Evolutionary conservation across 2,113 vertebrate species (phyloP).

Genomic region (Redunca redunca): DNA sequence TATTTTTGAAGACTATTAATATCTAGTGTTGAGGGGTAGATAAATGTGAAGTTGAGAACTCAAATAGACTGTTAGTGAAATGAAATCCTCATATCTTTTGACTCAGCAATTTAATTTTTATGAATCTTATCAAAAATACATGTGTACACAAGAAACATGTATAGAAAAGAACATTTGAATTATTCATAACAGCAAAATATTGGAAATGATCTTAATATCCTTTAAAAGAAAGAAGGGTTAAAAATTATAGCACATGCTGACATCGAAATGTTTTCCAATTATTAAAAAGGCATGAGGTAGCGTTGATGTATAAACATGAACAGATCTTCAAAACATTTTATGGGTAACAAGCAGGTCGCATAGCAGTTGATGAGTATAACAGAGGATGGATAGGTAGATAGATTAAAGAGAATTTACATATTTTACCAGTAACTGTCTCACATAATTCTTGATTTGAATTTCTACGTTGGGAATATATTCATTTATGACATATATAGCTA

Average conservation of each 20-base stretch:
- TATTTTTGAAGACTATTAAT: background rate
- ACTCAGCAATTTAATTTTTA: background rate
- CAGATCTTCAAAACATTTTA: background rate
- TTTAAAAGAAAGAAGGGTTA: background rate
- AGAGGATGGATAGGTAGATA: background rate
- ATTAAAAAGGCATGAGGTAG: background rate
- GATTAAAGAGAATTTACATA: background rate
- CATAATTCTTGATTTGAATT: slow-evolving; percentile 22
- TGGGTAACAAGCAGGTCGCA: background rate
- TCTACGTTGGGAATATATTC: slow-evolving; percentile 11
- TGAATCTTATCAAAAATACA: background rate
- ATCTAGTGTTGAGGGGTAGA: background rate
- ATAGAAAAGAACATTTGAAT: background rate
- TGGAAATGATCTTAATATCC: background rate
- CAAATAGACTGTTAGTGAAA: background rate
- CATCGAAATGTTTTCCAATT: background rate
- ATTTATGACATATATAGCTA: background rate
- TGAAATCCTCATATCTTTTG: background rate
- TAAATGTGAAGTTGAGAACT: background rate
- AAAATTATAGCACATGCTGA: background rate
- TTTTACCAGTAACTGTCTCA: slow-evolving; percentile 9
- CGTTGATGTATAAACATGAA: background rate
- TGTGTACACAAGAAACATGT: background rate
- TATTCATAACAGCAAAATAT: background rate
- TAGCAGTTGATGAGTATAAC: background rate